Percentiles rank a stretch among this genome's conserved stretches.
Evolutionary conservation across 2,113 vertebrate species (phyloP).

Genomic region (Pterocles burchelli): DNA sequence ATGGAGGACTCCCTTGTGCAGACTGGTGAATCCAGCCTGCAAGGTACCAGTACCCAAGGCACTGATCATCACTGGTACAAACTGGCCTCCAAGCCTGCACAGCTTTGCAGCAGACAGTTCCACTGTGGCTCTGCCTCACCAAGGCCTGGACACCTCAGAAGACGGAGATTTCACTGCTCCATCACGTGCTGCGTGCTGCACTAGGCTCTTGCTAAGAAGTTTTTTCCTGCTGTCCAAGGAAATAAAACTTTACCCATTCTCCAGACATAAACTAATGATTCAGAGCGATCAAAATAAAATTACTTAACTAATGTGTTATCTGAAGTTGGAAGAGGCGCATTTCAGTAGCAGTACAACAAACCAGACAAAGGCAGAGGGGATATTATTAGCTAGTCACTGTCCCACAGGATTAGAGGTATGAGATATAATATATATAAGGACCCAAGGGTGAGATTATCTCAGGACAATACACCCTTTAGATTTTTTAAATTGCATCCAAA

Average conservation of each 20-base stretch:
- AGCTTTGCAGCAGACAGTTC: neutral
- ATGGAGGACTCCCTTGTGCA: neutral
- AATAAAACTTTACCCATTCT: neutral
- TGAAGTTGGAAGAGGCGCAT: neutral
- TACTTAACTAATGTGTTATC: neutral
- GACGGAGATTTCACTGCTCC: neutral
- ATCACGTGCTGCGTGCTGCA: neutral
- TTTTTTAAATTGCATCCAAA: constrained; percentile 61
- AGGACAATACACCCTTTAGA: constrained; percentile 53
- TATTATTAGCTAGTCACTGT: constrained; percentile 38
- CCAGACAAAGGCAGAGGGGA: neutral
- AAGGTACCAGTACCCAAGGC: neutral
- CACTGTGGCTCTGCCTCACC: rapidly evolving
- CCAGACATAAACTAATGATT: neutral
- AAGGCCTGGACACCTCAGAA: neutral
- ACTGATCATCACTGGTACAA: neutral
- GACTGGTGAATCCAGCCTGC: neutral
- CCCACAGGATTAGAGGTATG: constrained; percentile 41
- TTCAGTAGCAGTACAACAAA: neutral
- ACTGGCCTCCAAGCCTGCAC: neutral
- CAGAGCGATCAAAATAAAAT: neutral
- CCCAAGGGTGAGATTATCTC: constrained; percentile 47
- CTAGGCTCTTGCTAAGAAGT: neutral
- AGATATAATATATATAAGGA: constrained; percentile 39
- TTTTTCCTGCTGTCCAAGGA: neutral